phyloP scores from a whole-genome alignment of 2,888 invertebrate species.

The Merodon equestris region DNA sequence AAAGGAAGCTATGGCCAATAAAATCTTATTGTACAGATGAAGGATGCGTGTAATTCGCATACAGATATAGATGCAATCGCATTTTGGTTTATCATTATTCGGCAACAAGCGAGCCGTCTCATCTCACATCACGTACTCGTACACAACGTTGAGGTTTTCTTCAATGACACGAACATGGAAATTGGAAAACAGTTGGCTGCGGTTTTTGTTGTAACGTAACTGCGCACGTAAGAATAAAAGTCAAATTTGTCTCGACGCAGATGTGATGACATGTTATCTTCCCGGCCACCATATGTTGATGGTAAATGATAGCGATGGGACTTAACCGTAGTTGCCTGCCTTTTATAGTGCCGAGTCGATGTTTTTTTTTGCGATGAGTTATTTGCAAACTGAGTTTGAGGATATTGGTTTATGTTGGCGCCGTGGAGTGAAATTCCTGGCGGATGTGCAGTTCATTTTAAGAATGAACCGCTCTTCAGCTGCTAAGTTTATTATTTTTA shows the following conservation, averaged over 20 bases:
- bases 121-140: too few species aligned
- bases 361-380: constrained; percentile 5
- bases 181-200: constrained; percentile 57
- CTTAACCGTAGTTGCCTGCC: constrained; percentile 31
- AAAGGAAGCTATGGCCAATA: constrained; percentile 54
- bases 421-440: too few species aligned
- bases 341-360: constrained; percentile 25
- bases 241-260: constrained; percentile 59
- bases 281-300: constrained; percentile 58
- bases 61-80: constrained; percentile 34
- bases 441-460: too few species aligned
- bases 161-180: constrained; percentile 57
- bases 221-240: constrained; percentile 35
- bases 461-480: too few species aligned
- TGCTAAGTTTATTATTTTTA: too few species aligned
- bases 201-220: constrained; percentile 1
- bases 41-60: constrained; percentile 60
- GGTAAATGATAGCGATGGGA: constrained; percentile 57
- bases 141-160: background rate
- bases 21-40: constrained; percentile 59
- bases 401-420: background rate
- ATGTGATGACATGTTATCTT: constrained; percentile 58
- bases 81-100: background rate
- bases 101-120: too few species aligned
- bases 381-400: constrained; percentile 20